phyloP scores from a whole-genome alignment of 2,113 vertebrate genomes.

The Bos indicus region DNA sequence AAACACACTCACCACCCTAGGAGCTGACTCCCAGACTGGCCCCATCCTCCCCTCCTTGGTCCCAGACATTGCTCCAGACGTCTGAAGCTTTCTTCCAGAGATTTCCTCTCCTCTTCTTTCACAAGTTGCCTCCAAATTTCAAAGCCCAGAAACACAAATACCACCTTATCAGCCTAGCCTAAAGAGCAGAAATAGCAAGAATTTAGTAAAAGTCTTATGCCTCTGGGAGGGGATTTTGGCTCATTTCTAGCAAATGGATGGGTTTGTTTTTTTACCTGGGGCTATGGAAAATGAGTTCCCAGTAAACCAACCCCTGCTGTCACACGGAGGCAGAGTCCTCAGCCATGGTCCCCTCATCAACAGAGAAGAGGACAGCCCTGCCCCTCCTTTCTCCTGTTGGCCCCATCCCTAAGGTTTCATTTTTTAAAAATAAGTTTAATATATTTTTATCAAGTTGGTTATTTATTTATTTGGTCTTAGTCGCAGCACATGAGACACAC shows the following conservation, averaged over 20 bases:
- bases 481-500: not conserved
- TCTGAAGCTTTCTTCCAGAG: slow-evolving; percentile 7
- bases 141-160: slow-evolving; percentile 32
- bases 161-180: not conserved
- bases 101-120: not conserved
- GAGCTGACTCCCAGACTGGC: not conserved
- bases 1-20: fast-evolving
- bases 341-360: not conserved
- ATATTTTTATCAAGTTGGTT: not conserved
- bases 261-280: slow-evolving; percentile 5
- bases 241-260: slow-evolving; percentile 16
- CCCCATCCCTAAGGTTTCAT: not conserved
- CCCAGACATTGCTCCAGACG: not conserved
- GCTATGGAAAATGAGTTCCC: slow-evolving; percentile 20
- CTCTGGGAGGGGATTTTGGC: not conserved
- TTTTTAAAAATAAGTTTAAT: not conserved
- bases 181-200: not conserved
- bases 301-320: not conserved
- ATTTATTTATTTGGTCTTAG: not conserved
- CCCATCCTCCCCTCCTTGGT: not conserved
- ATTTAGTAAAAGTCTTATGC: not conserved
- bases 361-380: not conserved
- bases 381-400: slow-evolving; percentile 8
- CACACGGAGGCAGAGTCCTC: not conserved
- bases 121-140: not conserved